These are phyloP conservation scores for Ptyas mucosa DNA, from an alignment of 2,113 vertebrate genomes.

Conservation along the genomic window DNA sequence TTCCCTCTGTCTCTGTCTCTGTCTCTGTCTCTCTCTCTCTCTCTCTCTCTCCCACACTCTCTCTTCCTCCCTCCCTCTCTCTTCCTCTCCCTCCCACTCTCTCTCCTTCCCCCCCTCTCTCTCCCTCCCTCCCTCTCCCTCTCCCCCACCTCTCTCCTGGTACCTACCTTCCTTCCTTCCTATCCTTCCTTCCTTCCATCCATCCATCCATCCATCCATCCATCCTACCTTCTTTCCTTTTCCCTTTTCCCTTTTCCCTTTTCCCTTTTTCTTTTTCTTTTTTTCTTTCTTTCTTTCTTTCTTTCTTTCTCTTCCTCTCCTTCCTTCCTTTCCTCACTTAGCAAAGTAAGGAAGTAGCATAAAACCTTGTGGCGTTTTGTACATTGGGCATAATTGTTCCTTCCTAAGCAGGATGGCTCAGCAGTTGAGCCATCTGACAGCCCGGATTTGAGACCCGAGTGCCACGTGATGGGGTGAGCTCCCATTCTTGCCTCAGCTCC, in stretches of 20 bases:
- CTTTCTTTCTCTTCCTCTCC: neutral
- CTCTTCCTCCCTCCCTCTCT: too few species aligned
- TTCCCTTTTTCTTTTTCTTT: neutral
- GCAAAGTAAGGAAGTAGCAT: neutral
- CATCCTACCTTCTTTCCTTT: too few species aligned
- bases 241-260: fast-evolving
- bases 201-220: too few species aligned
- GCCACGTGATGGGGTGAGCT: neutral
- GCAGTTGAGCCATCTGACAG: neutral
- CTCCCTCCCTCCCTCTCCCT: too few species aligned
- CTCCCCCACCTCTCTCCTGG: too few species aligned
- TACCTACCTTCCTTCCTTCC: too few species aligned
- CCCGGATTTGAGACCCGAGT: neutral
- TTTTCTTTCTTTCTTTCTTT: fast-evolving
- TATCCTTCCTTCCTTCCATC: too few species aligned
- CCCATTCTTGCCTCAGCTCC: neutral
- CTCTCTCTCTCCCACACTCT: too few species aligned
- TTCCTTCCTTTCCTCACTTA: neutral
- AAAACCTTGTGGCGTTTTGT: neutral
- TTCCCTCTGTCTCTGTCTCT: neutral
- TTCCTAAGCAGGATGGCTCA: neutral
- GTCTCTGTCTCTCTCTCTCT: neutral
- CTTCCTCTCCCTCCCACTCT: neutral
- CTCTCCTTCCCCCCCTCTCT: neutral
- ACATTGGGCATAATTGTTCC: neutral